Evolutionary conservation across 2,113 vertebrate genomes (phyloP).

Genomic region (Elaphurus davidianus): DNA sequence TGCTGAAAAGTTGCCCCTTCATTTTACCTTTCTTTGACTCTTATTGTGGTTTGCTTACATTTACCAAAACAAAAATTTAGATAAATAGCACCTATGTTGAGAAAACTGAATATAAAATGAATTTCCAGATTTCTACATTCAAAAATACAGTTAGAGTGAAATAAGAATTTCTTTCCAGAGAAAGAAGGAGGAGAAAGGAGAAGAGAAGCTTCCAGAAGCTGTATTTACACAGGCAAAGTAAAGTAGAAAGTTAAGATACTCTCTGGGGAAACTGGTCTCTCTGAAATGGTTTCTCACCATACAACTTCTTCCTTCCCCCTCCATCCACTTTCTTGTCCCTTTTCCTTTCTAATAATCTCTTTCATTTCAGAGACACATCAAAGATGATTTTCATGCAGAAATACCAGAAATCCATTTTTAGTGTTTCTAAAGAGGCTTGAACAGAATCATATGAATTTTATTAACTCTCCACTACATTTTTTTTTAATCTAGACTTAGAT

Average conservation of each 20-base stretch:
- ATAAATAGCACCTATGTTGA: not conserved
- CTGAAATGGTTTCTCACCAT: not conserved
- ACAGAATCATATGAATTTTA: not conserved
- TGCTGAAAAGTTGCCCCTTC: not conserved
- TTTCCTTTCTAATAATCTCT: not conserved
- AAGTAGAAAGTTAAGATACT: not conserved
- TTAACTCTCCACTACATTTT: not conserved
- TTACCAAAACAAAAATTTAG: conserved; percentile 6
- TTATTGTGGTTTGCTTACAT: not conserved
- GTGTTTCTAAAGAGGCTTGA: not conserved
- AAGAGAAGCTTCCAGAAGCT: not conserved
- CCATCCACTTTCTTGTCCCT: not conserved
- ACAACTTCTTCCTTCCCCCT: not conserved
- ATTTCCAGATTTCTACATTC: not conserved
- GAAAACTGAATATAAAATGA: not conserved
- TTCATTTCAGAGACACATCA: not conserved
- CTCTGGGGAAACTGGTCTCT: not conserved
- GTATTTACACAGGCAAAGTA: not conserved
- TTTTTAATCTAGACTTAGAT: not conserved
- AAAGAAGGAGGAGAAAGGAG: not conserved
- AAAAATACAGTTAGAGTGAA: not conserved
- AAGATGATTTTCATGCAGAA: not conserved
- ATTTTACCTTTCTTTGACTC: not conserved
- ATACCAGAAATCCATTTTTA: not conserved
- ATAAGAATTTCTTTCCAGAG: not conserved